Evolutionary conservation across 2,888 invertebrate genomes (phyloP), one percentile per base, ranked within the genome.

Genomic region (Norana najaformis): DNA sequence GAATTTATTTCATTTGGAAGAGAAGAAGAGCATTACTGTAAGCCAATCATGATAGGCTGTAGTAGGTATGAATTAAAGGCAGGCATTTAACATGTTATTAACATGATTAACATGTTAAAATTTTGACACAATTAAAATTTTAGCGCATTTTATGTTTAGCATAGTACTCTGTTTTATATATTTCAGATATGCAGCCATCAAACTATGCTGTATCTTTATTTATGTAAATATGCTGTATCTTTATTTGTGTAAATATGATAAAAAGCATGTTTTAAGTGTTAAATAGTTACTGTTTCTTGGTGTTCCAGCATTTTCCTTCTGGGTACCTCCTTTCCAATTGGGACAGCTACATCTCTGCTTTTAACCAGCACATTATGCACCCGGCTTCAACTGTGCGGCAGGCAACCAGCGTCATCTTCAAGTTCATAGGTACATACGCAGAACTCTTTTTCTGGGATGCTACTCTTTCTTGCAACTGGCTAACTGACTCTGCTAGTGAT

Each of bases 331-430:
- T 94, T 38, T 93, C 93, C 16, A 89, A 93, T 37, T 94, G 94
- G 94, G 92, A 93, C 36, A 91, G 92, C 18, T 94, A 94, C 91
- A 92, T 93, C 89, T 92, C 92, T 30, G 93, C 93, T 34, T 94
- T 94, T 89, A 92, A 93, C 16, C 90, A 93, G 35, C 94, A 94
- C 91, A 92, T 94, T n/a, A 93, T 93, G 47, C 94, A 94, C 90
- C 94, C 93, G 23, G 94, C 94, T 14, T 94, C 94, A 16, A 94
- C 94, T 88, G 94, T 94, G 1, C 92, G 94, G 69, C 94, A 94
- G 91, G 93, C 93, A n/a, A 92, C 94, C 41, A 94, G 94, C 90
- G 93, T 92, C 53, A 93, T 94, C 85, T 94, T 94, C 92, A 94
- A 94, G 92, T 94, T 93, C 91, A 90, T 94, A n/a, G 93, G 94